Evolutionary conservation across 2,797 vertebrate species (phyloP), one percentile per base, ranked within the genome.

Genomic region (Linurgus olivaceus): DNA sequence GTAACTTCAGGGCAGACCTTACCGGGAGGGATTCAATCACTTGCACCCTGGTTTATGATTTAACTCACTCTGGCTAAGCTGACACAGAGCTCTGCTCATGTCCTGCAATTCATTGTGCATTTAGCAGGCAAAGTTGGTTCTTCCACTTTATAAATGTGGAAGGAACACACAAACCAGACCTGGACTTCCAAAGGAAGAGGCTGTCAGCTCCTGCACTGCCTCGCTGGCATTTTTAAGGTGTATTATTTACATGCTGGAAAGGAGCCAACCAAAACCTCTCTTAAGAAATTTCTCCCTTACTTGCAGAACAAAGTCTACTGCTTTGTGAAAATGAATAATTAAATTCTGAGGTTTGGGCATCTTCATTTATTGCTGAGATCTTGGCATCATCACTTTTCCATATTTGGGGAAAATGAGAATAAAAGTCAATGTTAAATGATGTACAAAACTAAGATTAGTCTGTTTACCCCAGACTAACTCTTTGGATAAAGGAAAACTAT

Each of bases 261-360:
- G 55, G 42, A 71, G 90, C 85, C 90, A 82, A 78, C 50, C 55
- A 91, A 95, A 88, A 63, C 70, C 48, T 86, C 88, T 93, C 81
- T 31, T 25, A 63, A 85, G 42, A 51, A 29, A 24, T 71, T 73
- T 88, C 52, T 79, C 37, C 40, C 48, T 90, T 75, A 17, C 81
- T 82, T 50, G 31, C 31, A 73, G 92, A 88, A 58, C 76, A 72
- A 82, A 92, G 77, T 48, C 74, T 48, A 9, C 52, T 54, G 57
- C 70, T 88, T 78, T 66, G 44, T 59, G 83, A 92, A 93, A 76
- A 95, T 76, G 48, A 94, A 52, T 74, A 90, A 93, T 85, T 90
- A 79, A 92, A 68, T 81, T 62, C 74, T 79, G 92, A 94, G 86
- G 74, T 90, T 73, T 94, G 88, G 86, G 55, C 66, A 73, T 78